Evolutionary conservation across 2,797 vertebrate species (phyloP).

Genomic region (Pseudochirops corinnae): DNA sequence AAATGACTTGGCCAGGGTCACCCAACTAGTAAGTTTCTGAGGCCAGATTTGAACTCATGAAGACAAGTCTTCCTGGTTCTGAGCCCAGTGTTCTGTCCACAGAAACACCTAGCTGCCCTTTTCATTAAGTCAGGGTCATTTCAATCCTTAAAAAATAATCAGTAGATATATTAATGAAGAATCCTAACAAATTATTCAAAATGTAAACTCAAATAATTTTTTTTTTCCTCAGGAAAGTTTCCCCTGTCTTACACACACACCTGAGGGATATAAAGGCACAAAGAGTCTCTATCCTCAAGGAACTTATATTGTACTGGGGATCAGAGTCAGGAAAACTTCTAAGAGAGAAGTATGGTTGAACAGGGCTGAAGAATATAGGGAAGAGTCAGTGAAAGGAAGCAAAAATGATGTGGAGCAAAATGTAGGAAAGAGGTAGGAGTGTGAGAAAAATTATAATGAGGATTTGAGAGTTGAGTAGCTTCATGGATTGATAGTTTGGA

Average conservation of each 20-base stretch:
- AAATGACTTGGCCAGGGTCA: background rate
- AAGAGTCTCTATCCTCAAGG: background rate
- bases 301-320: background rate
- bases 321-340: background rate
- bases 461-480: background rate
- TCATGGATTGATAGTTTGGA: background rate
- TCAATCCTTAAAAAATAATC: conserved; percentile 76
- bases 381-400: background rate
- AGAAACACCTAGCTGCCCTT: conserved; percentile 1
- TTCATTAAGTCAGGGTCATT: background rate
- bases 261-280: background rate
- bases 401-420: background rate
- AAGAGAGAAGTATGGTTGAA: background rate
- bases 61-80: background rate
- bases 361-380: background rate
- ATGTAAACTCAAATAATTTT: background rate
- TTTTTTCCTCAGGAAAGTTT: background rate
- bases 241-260: background rate
- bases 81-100: background rate
- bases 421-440: accelerated
- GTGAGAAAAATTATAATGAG: background rate
- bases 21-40: background rate
- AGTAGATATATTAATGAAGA: conserved; percentile 3
- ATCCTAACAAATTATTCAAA: background rate
- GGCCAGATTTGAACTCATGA: background rate